phyloP scores from a whole-genome alignment of 2,113 vertebrate genomes.

The Ardeotis arabs region DNA sequence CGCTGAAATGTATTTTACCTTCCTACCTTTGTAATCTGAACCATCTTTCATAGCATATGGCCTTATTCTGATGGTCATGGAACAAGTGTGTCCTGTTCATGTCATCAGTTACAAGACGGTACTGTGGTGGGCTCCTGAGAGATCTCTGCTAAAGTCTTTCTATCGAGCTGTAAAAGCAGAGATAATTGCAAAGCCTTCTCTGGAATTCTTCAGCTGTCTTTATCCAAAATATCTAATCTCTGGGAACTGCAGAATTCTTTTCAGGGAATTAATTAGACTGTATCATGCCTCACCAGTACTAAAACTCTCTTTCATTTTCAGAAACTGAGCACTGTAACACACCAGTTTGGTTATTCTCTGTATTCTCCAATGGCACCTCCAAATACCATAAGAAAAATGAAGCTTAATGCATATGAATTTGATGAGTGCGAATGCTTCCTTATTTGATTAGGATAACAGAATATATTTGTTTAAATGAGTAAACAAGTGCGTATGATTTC shows the following conservation, averaged over 20 bases:
- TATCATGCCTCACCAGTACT: slow-evolving; percentile 21
- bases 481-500: not conserved
- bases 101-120: not conserved
- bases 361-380: not conserved
- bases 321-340: not conserved
- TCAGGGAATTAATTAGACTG: slow-evolving; percentile 45
- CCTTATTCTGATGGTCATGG: not conserved
- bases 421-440: not conserved
- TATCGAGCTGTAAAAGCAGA: not conserved
- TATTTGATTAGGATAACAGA: not conserved
- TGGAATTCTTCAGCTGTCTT: not conserved
- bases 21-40: not conserved
- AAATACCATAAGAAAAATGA: not conserved
- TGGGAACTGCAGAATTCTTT: slow-evolving; percentile 4
- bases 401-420: not conserved
- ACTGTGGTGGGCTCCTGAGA: not conserved
- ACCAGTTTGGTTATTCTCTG: not conserved
- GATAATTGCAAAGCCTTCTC: slow-evolving; percentile 2
- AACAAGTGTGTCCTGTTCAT: not conserved
- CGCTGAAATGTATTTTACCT: not conserved
- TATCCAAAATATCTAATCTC: slow-evolving; percentile 4
- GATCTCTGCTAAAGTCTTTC: not conserved
- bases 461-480: not conserved
- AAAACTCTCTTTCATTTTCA: slow-evolving; percentile 2
- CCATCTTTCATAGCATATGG: not conserved